Percentiles rank a stretch among this genome's conserved stretches.
These are phyloP conservation scores for Drosophila fulvimacula DNA, from an alignment of 2,888 invertebrate species.

Conservation along the genomic window DNA sequence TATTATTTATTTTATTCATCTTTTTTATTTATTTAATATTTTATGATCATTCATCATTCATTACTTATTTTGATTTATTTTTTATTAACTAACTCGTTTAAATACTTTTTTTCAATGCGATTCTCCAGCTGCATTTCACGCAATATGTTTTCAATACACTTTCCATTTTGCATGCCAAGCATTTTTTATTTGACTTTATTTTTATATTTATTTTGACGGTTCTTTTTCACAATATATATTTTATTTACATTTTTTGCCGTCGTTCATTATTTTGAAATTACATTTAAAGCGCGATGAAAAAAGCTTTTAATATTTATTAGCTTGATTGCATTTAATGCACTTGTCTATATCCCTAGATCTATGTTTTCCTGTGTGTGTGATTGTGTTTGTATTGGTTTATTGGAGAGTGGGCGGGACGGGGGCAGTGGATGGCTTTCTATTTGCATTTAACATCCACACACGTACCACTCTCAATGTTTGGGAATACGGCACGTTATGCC, in stretches of 20 bases:
- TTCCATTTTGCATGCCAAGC: background rate
- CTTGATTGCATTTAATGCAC: constrained; percentile 59
- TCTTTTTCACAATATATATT: constrained; percentile 9
- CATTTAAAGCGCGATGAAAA: constrained; percentile 19
- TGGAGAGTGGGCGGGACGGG: background rate
- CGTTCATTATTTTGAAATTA: constrained; percentile 35
- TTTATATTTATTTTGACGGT: constrained; percentile 31
- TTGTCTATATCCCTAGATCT: constrained; percentile 15
- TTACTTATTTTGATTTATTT: background rate
- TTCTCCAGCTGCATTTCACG: background rate
- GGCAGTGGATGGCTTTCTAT: constrained; percentile 13
- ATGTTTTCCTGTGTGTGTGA: constrained; percentile 9
- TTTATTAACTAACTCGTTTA: background rate
- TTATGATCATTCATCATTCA: too few species aligned
- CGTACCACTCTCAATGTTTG: constrained; percentile 53
- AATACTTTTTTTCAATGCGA: background rate
- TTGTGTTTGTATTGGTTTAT: constrained; percentile 10
- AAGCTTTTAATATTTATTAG: constrained; percentile 70
- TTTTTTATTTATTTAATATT: too few species aligned
- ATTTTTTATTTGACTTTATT: background rate
- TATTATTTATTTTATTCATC: too few species aligned
- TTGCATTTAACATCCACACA: constrained; percentile 61
- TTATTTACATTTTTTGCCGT: constrained; percentile 8
- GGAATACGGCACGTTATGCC: constrained; percentile 76
- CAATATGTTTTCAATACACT: constrained; percentile 8